phyloP scores from a whole-genome alignment of 30 jellyfish, hydroid and myxozoan genomes.

The Cassiopea xamachana region DNA sequence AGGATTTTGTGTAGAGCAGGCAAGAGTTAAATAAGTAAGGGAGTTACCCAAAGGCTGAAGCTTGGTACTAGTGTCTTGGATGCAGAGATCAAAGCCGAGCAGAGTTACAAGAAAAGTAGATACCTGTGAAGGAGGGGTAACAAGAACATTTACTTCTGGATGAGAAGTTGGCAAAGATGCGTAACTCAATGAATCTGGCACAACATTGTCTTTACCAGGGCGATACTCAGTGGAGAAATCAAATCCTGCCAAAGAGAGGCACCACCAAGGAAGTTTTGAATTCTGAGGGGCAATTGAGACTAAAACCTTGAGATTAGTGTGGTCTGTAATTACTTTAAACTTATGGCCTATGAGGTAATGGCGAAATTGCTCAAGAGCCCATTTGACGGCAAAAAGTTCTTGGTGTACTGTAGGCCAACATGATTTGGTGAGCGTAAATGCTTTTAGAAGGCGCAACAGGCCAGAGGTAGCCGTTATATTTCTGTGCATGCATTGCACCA shows the following conservation, averaged over 20 bases:
- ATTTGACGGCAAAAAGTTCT: conserved; percentile 48
- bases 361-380: conserved; percentile 55
- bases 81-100: neutral
- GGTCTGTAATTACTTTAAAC: conserved; percentile 37
- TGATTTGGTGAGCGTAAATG: conserved; percentile 24
- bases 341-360: conserved; percentile 46
- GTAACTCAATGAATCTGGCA: conserved; percentile 44
- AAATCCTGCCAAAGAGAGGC: conserved; percentile 54
- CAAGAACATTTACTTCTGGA: conserved; percentile 13
- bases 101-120: neutral
- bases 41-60: neutral
- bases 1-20: neutral
- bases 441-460: conserved; percentile 23
- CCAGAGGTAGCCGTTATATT: neutral
- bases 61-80: neutral
- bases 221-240: conserved; percentile 47
- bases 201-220: conserved; percentile 46
- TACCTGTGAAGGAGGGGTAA: conserved; percentile 21
- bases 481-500: conserved; percentile 34
- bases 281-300: conserved; percentile 51
- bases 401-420: conserved; percentile 38
- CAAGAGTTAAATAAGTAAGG: neutral
- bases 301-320: conserved; percentile 44
- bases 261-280: conserved; percentile 45
- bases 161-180: conserved; percentile 27